Evolutionary conservation across 92 coral and sea anemone species (phyloP).

Genomic region (Porites rus): DNA sequence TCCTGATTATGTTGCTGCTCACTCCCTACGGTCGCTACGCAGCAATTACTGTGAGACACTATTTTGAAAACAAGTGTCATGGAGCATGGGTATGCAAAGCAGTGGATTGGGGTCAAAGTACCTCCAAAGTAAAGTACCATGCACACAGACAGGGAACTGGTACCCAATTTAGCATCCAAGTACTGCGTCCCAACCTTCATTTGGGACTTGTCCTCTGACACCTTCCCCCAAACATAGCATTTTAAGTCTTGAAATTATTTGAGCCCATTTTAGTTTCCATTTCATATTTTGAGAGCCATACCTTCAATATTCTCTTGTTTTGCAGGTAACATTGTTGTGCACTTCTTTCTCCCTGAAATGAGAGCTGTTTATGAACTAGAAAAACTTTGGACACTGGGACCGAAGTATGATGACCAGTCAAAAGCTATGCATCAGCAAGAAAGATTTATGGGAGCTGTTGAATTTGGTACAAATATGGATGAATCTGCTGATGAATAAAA

Average conservation of each 20-base stretch:
- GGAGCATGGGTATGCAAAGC: too few relatives aligned
- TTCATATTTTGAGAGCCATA: too few relatives aligned
- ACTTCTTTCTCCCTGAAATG: slow-evolving; percentile 92
- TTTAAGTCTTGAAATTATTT: not conserved
- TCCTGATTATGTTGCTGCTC: too few relatives aligned
- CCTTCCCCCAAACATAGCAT: not conserved
- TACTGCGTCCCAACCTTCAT: too few relatives aligned
- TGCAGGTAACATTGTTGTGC: slow-evolving; percentile 88
- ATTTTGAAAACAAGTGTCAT: too few relatives aligned
- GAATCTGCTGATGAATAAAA: not conserved
- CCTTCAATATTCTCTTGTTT: not conserved
- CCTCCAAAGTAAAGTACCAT: too few relatives aligned
- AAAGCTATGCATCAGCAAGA: slow-evolving; percentile 80
- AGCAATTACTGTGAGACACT: too few relatives aligned
- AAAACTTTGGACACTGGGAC: slow-evolving; percentile 96
- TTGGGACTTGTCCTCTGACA: too few relatives aligned
- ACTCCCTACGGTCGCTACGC: too few relatives aligned
- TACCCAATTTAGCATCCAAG: too few relatives aligned
- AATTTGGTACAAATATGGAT: slow-evolving; percentile 19
- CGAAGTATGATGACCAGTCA: slow-evolving; percentile 90
- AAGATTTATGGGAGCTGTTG: slow-evolving; percentile 23
- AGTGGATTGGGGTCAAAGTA: too few relatives aligned
- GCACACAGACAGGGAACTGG: too few relatives aligned
- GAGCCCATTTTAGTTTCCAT: not conserved
- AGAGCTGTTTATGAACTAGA: slow-evolving; percentile 92